Evolutionary conservation across 2,888 invertebrate genomes (phyloP), one percentile per base, ranked within the genome.

Genomic region (Eutolmus rufibarbis): DNA sequence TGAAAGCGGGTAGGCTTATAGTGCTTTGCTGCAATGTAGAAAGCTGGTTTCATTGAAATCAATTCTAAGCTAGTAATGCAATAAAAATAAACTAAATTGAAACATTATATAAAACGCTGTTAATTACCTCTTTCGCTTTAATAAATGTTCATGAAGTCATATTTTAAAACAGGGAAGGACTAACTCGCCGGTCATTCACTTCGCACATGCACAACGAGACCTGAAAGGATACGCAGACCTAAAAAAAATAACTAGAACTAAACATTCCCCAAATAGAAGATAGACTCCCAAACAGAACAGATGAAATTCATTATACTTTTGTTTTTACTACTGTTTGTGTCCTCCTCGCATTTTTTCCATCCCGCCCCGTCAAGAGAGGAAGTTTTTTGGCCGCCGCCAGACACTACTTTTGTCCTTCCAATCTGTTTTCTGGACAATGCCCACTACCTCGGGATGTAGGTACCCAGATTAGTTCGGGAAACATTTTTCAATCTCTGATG

Each of bases 401-500:
- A 31, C 37, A 28, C 23, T 19, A 66, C 66, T 19, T 28, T 57
- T 57, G 82, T 82, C 66, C 66, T 37, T 57, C 66, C 66, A 82
- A 57, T 82, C 66, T 82, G 82, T 82, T 56, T 37, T 56, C 23
- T 82, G 82, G 82, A 66, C 66, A 82, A 82, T 82, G 82, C 79
- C 79, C 79, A 79, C 79, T 79, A 79, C 19, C 57, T 82, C 66
- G 34, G 57, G 82, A 57, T 82, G 31, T n/a, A n/a, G n/a, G n/a
- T 82, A 23, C 82, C 56, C 37, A 82, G 79, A 79, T 79, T 79
- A 79, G 79, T 79, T 31, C 51, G n/a, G 37, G 81, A 7, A 79
- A 87, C 79, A 87, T 87, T 87, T 81, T 87, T 87, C 87, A 87
- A 87, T 87, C 87, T 87, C 81, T 87, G 74, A 81, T 81, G 87